These are phyloP conservation scores for Neodon shergylaensis DNA, from an alignment of 2,113 vertebrate species.

Conservation along the genomic window DNA sequence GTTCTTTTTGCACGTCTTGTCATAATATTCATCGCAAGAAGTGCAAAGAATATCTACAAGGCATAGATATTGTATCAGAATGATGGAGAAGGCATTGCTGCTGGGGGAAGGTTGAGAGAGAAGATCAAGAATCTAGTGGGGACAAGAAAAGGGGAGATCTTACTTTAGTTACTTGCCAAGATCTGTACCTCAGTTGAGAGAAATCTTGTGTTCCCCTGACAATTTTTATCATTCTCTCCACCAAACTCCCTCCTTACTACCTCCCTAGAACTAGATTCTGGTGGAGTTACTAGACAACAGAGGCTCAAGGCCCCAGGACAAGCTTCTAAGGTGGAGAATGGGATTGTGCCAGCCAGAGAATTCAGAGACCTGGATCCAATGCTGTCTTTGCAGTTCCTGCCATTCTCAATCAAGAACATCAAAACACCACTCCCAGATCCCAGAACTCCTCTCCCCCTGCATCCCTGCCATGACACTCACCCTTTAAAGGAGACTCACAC, in stretches of 20 bases:
- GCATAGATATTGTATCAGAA: slow-evolving; percentile 18
- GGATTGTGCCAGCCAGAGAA: background rate
- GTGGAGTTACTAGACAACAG: background rate
- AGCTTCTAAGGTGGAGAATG: background rate
- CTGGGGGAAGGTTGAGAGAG: background rate
- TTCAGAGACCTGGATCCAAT: background rate
- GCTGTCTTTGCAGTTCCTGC: background rate
- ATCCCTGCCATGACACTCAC: slow-evolving; percentile 47
- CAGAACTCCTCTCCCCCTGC: background rate
- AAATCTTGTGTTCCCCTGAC: background rate
- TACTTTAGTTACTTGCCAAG: background rate
- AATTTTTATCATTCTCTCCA: background rate
- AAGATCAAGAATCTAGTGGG: background rate
- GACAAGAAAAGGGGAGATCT: background rate
- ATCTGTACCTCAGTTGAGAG: background rate
- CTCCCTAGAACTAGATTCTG: background rate
- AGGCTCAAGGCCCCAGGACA: background rate
- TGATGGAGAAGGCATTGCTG: background rate
- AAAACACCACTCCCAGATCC: background rate
- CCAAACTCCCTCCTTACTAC: background rate
- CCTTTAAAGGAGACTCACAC: background rate
- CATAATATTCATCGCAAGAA: slow-evolving; percentile 66
- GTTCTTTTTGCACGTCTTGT: slow-evolving; percentile 64
- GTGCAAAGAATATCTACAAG: background rate
- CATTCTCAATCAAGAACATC: background rate